Conservation (phyloP, 2,888 invertebrate species). For the Trachelus tabidus region DNA sequence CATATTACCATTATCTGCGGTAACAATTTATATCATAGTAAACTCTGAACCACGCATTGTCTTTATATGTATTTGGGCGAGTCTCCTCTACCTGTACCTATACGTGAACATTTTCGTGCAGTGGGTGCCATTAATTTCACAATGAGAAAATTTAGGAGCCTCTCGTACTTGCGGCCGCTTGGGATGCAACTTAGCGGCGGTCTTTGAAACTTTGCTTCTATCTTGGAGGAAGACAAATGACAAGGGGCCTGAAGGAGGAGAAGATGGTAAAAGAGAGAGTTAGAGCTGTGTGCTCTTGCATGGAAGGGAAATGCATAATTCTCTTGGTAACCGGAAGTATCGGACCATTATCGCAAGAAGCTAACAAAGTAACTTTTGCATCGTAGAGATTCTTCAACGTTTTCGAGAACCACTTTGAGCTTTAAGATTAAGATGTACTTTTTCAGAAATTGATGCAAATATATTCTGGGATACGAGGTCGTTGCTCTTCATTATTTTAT, state of each 20-base stretch:
- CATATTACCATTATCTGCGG: background rate
- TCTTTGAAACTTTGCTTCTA: slow-evolving; percentile 59
- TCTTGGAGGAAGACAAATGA: slow-evolving; percentile 60
- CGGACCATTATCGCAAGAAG: background rate
- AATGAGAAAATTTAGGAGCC: slow-evolving; percentile 48
- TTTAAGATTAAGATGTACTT: background rate
- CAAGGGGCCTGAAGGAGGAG: slow-evolving; percentile 29
- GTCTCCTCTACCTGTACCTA: background rate
- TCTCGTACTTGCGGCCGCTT: slow-evolving; percentile 30
- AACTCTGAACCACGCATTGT: background rate
- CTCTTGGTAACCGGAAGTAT: slow-evolving; percentile 26
- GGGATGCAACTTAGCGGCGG: slow-evolving; percentile 50
- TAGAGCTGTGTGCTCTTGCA: slow-evolving; percentile 46
- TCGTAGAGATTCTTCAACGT: background rate
- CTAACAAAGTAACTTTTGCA: background rate
- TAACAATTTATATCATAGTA: background rate
- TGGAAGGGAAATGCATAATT: slow-evolving; percentile 54
- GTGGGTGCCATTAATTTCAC: slow-evolving; percentile 33
- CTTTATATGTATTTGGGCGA: background rate
- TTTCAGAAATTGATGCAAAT: background rate
- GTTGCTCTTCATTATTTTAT: background rate
- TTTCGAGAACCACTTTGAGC: background rate
- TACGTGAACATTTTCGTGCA: background rate
- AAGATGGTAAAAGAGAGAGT: slow-evolving; percentile 33
- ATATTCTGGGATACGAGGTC: background rate